phyloP scores from a whole-genome alignment of 1,140 invertebrate genomes.

The Grapholita molesta region DNA sequence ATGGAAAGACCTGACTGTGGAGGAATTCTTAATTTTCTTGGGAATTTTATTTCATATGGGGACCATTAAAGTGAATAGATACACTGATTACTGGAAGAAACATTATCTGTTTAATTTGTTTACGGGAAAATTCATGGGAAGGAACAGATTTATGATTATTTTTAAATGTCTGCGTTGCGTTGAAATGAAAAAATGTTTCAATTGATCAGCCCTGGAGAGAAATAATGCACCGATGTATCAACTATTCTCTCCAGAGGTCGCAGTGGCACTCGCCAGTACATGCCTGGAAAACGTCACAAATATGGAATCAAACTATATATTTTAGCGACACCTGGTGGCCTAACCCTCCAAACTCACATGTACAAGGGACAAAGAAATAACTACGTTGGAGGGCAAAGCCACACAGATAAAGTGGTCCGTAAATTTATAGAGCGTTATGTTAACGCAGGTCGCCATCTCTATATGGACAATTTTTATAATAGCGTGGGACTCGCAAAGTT shows the following conservation, averaged over 20 bases:
- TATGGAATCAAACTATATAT: not conserved
- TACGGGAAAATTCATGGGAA: not conserved
- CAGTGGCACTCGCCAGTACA: not conserved
- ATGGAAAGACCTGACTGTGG: not conserved
- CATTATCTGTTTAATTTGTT: not conserved
- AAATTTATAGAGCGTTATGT: not conserved
- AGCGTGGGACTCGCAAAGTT: not conserved
- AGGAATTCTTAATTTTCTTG: not conserved
- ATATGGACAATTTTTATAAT: not conserved
- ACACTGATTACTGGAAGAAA: not conserved
- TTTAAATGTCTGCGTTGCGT: not conserved
- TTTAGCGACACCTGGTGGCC: no score
- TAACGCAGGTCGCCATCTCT: not conserved
- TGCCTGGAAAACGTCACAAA: not conserved
- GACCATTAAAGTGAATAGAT: not conserved
- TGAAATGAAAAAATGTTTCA: not conserved
- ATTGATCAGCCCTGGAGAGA: not conserved
- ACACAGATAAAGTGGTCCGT: not conserved
- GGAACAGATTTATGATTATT: slow-evolving; percentile 2
- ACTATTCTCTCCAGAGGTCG: not conserved
- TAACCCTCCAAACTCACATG: not conserved
- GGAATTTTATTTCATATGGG: not conserved
- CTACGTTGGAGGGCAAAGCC: not conserved
- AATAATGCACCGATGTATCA: not conserved
- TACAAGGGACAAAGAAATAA: not conserved